Evolutionary conservation across 2,797 vertebrate genomes (phyloP), one percentile per base, ranked within the genome.

Genomic region (Channallabes apus): DNA sequence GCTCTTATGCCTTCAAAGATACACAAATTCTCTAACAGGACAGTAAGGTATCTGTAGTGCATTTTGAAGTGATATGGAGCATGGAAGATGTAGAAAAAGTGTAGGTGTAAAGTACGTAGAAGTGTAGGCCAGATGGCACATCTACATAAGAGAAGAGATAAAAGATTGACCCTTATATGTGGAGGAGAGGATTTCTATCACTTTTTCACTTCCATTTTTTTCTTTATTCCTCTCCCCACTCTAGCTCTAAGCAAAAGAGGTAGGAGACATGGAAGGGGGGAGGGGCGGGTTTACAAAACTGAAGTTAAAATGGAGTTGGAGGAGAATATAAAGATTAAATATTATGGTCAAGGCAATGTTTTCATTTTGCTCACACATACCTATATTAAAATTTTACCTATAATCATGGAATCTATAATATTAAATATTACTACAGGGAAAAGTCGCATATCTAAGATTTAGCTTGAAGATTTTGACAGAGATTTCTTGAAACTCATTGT

Each of bases 81-180:
- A 62, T 69, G 54, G 81, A 82, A 35, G 56, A 78, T 79, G 64
- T 58, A 86, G 75, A 83, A 64, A 65, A 35, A 68, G 65, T 64
- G 85, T 86, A 61, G 85, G 85, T 83, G 85, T 71, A 69, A 72
- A 79, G 32, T 56, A 86, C 73, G 75, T 32, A 72, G 35, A 80
- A 77, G 80, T 77, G 72, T 82, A 69, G 81, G 75, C 73, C 85
- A 86, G 73, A 68, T 78, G 64, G 73, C 72, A 71, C 85, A 79
- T 61, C 75, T 72, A 82, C 75, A 80, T n/a, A n/a, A n/a, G 82
- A 84, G 29, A 71, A 88, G 69, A 59, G 38, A 88, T 84, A 80
- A 87, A 85, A 83, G 69, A 79, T 6, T 79, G 84, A 85, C 84
- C 87, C 81, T 68, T 59, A 64, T 20, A 84, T 68, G 58, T 79